phyloP scores from a whole-genome alignment of 30 jellyfish, hydroid and myxozoan species.

The Hydractinia echinata region DNA sequence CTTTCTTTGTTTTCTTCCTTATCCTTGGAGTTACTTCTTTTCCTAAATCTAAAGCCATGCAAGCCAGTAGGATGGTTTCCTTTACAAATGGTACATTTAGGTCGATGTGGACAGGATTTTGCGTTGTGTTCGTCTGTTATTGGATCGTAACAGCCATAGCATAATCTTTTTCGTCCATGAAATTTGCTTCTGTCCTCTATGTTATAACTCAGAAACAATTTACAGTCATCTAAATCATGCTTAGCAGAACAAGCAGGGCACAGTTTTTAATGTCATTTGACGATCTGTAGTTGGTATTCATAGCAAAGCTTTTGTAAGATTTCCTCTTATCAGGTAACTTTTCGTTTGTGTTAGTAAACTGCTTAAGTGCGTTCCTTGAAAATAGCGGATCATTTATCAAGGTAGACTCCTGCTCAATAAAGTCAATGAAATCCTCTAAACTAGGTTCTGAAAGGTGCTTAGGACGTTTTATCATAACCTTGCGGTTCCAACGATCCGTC shows the following conservation, averaged over 20 bases:
- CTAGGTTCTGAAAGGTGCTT: background rate
- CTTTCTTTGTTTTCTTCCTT: background rate
- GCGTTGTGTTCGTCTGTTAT: background rate
- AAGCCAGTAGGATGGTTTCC: conserved; percentile 34
- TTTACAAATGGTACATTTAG: conserved; percentile 17
- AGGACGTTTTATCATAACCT: background rate
- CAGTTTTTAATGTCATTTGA: no score
- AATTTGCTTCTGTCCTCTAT: conserved; percentile 23
- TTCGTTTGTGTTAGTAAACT: background rate
- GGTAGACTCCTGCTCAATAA: conserved; percentile 30
- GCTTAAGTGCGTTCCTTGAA: conserved; percentile 22
- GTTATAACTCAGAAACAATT: background rate
- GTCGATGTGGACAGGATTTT: conserved; percentile 16
- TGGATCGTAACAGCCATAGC: no score
- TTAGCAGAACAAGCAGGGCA: no score
- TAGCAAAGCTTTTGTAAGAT: no score
- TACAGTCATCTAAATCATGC: background rate
- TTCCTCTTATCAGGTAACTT: background rate
- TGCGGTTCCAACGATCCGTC: conserved; percentile 30
- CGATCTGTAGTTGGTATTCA: no score
- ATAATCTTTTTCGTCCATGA: no score
- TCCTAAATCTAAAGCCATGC: conserved; percentile 21
- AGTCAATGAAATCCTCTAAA: background rate
- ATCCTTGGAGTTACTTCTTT: background rate
- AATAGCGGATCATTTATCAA: conserved; percentile 32